phyloP scores from a whole-genome alignment of 2,113 vertebrate species.

The Heteronetta atricapilla region DNA sequence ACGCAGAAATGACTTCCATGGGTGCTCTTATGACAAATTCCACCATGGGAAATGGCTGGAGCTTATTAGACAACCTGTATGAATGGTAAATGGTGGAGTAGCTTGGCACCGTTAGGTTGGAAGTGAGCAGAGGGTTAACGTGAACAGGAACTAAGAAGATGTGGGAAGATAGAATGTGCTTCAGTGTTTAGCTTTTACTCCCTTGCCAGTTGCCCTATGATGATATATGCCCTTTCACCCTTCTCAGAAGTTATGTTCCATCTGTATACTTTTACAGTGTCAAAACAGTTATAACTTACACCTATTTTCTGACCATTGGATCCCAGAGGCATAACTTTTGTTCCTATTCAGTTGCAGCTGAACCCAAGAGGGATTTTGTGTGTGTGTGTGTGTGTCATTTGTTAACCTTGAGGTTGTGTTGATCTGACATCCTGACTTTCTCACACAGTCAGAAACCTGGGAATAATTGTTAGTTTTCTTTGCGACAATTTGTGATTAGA shows the following conservation, averaged over 20 bases:
- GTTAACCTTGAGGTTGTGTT: conserved; percentile 61
- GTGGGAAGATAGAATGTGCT: conserved; percentile 43
- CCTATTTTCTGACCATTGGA: conserved; percentile 60
- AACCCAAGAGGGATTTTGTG: conserved; percentile 30
- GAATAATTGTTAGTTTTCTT: conserved; percentile 59
- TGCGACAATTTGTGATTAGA: conserved; percentile 30
- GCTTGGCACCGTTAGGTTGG: background rate
- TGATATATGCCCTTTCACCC: conserved; percentile 50
- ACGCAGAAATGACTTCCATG: background rate
- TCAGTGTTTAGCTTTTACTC: conserved; percentile 61
- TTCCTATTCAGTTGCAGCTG: conserved; percentile 45
- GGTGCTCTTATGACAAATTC: background rate
- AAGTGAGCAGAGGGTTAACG: conserved; percentile 50
- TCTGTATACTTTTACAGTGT: conserved; percentile 62
- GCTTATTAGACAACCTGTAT: background rate
- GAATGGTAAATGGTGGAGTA: background rate
- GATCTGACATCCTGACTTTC: conserved; percentile 63
- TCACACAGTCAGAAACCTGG: conserved; percentile 46
- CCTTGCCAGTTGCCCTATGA: conserved; percentile 45
- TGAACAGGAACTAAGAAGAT: conserved; percentile 19
- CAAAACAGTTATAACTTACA: conserved; percentile 66
- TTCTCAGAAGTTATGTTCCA: conserved; percentile 55
- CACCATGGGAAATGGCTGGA: background rate
- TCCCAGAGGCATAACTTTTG: conserved; percentile 57
- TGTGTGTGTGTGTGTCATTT: too few relatives aligned